Base-by-base conservation (phyloP, 1,140 invertebrate genomes). In the Bombus superbus region DNA sequence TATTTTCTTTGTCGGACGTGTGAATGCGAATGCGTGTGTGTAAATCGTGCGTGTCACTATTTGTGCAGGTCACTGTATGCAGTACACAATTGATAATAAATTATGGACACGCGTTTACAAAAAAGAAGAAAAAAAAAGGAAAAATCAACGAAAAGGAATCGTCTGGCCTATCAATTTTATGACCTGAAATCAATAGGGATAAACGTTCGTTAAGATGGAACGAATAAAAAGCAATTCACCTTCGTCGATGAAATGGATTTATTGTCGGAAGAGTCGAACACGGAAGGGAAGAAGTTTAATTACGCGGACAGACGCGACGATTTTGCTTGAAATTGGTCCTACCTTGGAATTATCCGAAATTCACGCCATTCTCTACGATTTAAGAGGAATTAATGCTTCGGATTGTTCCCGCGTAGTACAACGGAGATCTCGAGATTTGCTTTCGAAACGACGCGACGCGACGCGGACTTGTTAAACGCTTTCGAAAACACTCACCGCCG, bases 61-160 rank as follows among this genome's bases (percentile, higher is more conserved):
- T 87, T 92, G 90, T 94, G 92, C 93, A 90, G 90, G 88, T 91
- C 89, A 92, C 90, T 92, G 85, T 91, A 89, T 91, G 73, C 81
- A 74, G 69, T 87, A 87, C 35, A 86, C 83, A 86, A 86, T 89
- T 90, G 90, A 91, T 89, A 93, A 93, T 93, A 93, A 93, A 93
- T 87, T 90, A 92, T 88, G 86, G 78, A 91, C 72, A 91, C 88
- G 83, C 91, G 86, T 94, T 94, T 92, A 85, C 89, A 64, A 84
- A 78, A 25, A 32, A 47, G 0, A n/a, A n/a, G 44, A n/a, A 18
- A 72, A n/a, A 44, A 44, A 72, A n/a, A 42, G 6, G 15, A 11
- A 13, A 71, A 15, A 44, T 13, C 18, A 47, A 73, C 32, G 47
- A 42, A 71, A 40, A 40, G 25, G 35, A 42, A 15, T 72, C 25